Evolutionary conservation across 2,888 invertebrate species (phyloP), one percentile per base, ranked within the genome.

Genomic region (Lithophane leautieri): DNA sequence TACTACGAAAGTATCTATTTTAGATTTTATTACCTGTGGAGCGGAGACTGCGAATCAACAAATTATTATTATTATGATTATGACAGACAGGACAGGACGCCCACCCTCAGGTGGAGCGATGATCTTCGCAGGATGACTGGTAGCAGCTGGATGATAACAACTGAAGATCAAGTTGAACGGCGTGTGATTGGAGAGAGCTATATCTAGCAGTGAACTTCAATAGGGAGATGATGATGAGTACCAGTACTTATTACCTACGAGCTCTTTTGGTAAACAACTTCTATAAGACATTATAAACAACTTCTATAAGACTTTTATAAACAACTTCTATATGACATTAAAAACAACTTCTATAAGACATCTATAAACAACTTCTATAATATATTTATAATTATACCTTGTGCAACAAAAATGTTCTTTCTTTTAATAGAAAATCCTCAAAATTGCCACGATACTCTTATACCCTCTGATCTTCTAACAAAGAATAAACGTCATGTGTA

Each of bases 401-500:
- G 8, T 14, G 62, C 14, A 28, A 7, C 4, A 58, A 58, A 58
- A 58, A 58, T 19, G 28, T 19, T 28, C 1, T 28, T 28, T 28
- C 19, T 19, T 65, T 40, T 6, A 14, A 40, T 40, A 40, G 1
- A 61, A 4, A 9, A 56, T 62, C 14, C 16, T 34, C 34, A 9
- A 52, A 50, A 58, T 28, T 22, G n/a, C 9, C 12, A 9, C n/a
- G 22, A 60, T 44, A 60, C 50, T 50, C 7, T 19, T 62, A 62
- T 54, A 47, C 47, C 56, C 42, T 22, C 28, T n/a, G 28, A 78
- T 70, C 14, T 28, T 25, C n/a, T 14, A 44, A 25, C 42, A 63
- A 65, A 58, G 8, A 67, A 28, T 61, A 67, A 76, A 8, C 9
- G 42, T 52, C 52, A 70, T 54, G 56, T 58, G 66, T 60, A 72